Base-by-base conservation (phyloP, 2,888 invertebrate genomes). In the Drosophila nr. medialis region DNA sequence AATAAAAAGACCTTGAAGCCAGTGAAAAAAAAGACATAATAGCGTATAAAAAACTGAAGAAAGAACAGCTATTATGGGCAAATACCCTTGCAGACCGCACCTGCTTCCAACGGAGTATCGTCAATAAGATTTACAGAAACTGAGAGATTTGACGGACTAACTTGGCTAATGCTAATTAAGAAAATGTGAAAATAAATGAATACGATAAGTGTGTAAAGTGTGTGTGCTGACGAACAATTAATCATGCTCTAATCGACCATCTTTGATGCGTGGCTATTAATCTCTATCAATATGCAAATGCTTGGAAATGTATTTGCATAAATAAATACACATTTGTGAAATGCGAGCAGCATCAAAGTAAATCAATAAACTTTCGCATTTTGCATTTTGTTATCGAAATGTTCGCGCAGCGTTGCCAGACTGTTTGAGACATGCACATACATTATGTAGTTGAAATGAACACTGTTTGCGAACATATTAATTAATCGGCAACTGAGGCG, bases 401-500 rank as follows among this genome's bases (percentile, higher is more conserved):
- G n/a, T 5, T 4, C 13, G 7, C 7, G 15, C 7, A 45, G 36
- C 51, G 51, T 51, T 51, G 51, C 51, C 51, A 51, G 32, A 51
- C 15, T 15, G 21, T 24, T 24, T 15, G 21, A 45, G 7, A 21
- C 0, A 40, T n/a, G 5, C 5, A 15, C 21, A 21, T 18, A 18
- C 4, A 38, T 18, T 3, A 8, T 36, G 18, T 5, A n/a, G 40
- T n/a, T 42, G 42, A 11, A 42, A 11, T 21, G 21, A 42, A 11
- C 21, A 42, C 21, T 10, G n/a, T 42, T 42, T 15, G 45, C 45
- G 10, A 29, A 32, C 29, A 34, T 40, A 49, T 68, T 67, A 89
- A 89, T 86, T 83, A 81, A 88, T 64, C 65, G 70, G 64, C 69
- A 75, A 64, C 58, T 68, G 62, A 64, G 67, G 30, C 72, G 61